Evolutionary conservation across 2,797 vertebrate genomes (phyloP).

Genomic region (Uromys caudimaculatus): DNA sequence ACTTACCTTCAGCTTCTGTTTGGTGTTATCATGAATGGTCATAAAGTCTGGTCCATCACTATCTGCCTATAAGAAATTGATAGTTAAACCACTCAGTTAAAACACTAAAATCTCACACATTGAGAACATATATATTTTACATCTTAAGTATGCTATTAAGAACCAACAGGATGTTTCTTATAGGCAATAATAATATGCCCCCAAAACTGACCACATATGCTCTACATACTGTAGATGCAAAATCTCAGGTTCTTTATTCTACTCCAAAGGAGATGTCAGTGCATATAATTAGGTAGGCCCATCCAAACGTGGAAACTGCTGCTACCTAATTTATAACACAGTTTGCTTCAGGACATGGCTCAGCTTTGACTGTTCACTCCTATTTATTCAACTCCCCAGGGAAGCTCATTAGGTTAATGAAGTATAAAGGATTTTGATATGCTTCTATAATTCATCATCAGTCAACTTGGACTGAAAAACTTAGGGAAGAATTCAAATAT

Average conservation of each 20-base stretch:
- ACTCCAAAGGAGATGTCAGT: neutral
- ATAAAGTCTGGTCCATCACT: constrained; percentile 92
- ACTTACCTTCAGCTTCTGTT: constrained; percentile 93
- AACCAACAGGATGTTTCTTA: constrained; percentile 29
- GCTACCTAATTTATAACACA: neutral
- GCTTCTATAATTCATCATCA: neutral
- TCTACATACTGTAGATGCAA: constrained; percentile 9
- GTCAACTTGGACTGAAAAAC: neutral
- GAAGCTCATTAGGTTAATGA: neutral
- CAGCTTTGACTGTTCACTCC: neutral
- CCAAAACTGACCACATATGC: neutral
- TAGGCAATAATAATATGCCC: neutral
- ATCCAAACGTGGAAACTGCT: neutral
- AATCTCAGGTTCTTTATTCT: neutral
- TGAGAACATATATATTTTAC: constrained; percentile 50
- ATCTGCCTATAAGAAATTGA: constrained; percentile 90
- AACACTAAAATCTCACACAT: constrained; percentile 23
- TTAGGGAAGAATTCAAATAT: neutral
- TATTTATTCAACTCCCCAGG: neutral
- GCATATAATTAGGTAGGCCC: neutral
- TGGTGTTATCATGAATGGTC: constrained; percentile 90
- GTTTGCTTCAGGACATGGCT: neutral
- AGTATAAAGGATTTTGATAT: neutral
- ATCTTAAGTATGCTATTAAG: constrained; percentile 52
- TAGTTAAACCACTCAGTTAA: constrained; percentile 15